Conservation (phyloP, 2,113 vertebrate genomes). For the Uria aalge region DNA sequence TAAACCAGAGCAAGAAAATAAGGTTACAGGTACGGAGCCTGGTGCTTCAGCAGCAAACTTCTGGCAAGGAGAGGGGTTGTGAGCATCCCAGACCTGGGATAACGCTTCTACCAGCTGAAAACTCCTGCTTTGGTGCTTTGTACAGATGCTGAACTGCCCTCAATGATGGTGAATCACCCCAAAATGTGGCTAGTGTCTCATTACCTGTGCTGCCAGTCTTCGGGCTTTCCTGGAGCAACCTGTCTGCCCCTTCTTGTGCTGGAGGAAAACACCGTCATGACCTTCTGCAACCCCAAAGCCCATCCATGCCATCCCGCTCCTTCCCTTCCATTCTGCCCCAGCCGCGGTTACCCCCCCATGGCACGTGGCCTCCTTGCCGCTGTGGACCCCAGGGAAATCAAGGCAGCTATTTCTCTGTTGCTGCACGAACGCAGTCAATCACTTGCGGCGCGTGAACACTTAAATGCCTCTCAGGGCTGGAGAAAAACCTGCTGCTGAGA, state of each 20-base stretch:
- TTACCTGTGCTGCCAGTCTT: not conserved
- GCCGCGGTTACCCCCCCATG: too few relatives aligned
- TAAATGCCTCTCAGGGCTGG: not conserved
- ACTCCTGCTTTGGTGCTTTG: not conserved
- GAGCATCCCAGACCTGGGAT: not conserved
- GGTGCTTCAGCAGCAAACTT: not conserved
- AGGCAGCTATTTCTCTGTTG: not conserved
- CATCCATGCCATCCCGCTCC: not conserved
- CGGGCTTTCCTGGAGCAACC: not conserved
- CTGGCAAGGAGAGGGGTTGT: not conserved
- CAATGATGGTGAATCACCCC: not conserved
- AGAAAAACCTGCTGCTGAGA: not conserved
- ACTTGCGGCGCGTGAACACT: rapidly evolving
- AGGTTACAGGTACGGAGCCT: rapidly evolving
- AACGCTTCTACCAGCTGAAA: not conserved
- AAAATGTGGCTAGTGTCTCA: not conserved
- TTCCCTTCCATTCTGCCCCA: rapidly evolving
- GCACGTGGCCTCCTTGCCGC: rapidly evolving
- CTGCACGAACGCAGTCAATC: not conserved
- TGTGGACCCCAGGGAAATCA: not conserved
- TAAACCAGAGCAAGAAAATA: not conserved
- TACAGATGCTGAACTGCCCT: not conserved
- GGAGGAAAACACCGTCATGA: not conserved
- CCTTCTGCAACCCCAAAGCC: not conserved
- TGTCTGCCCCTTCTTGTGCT: not conserved